Evolutionary conservation across 2,797 vertebrate species (phyloP).

Genomic region (Coregonus ussuriensis): DNA sequence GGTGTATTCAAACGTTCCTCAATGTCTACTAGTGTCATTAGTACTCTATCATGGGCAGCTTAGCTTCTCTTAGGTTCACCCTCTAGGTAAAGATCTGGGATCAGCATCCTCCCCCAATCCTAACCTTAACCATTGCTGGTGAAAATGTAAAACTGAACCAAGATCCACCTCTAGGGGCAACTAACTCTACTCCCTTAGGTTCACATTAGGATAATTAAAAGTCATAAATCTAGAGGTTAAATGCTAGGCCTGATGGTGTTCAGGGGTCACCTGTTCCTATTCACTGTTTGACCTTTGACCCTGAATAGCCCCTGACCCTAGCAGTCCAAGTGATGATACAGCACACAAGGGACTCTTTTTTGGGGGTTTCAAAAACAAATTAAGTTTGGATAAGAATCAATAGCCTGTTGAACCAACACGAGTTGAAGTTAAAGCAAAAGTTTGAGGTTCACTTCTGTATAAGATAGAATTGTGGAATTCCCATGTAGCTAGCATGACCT

Average conservation of each 20-base stretch:
- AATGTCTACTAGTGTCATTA: too few relatives aligned
- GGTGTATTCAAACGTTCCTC: too few relatives aligned
- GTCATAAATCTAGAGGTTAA: background rate
- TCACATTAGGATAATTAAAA: background rate
- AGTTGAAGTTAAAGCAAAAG: too few relatives aligned
- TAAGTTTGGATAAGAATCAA: background rate
- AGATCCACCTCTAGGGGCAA: background rate
- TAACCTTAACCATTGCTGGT: background rate
- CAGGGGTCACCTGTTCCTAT: background rate
- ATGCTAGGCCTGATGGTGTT: background rate
- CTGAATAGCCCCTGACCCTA: background rate
- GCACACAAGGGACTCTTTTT: too few relatives aligned
- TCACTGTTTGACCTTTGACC: background rate
- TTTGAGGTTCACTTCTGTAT: background rate
- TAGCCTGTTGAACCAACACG: background rate
- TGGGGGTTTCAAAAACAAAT: too few relatives aligned
- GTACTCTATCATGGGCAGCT: too few relatives aligned
- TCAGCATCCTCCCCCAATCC: background rate
- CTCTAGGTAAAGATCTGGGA: too few relatives aligned
- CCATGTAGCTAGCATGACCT: background rate
- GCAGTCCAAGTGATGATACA: background rate
- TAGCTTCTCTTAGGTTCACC: background rate
- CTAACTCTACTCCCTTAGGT: background rate
- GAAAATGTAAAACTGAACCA: background rate
- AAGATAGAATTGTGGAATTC: background rate